Evolutionary conservation across 2,888 invertebrate species (phyloP).

Genomic region (Scotopteryx bipunctaria): DNA sequence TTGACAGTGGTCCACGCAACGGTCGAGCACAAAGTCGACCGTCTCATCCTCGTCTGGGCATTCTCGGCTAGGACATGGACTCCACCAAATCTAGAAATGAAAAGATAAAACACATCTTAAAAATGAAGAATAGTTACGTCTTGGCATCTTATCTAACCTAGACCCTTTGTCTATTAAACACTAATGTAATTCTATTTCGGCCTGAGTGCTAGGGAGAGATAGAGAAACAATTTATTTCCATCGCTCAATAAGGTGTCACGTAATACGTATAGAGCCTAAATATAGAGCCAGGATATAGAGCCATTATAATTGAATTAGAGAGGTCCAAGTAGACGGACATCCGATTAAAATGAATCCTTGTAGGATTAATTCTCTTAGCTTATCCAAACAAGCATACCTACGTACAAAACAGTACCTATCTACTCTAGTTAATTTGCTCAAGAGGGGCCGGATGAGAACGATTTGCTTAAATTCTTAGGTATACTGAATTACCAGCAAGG

Average conservation of each 20-base stretch:
- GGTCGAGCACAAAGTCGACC: conserved; percentile 87
- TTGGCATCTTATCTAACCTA: conserved; percentile 3
- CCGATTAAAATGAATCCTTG: conserved; percentile 65
- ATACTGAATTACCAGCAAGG: conserved; percentile 63
- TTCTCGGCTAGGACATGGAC: conserved; percentile 90
- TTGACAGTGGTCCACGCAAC: conserved; percentile 89
- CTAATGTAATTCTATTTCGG: conserved; percentile 16
- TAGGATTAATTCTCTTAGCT: conserved; percentile 75
- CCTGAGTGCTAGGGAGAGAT: conserved; percentile 31
- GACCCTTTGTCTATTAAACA: conserved; percentile 22
- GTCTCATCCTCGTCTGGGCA: conserved; percentile 90
- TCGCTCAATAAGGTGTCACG: conserved; percentile 33
- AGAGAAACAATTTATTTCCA: conserved; percentile 41
- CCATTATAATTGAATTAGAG: conserved; percentile 30
- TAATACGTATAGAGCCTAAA: no score
- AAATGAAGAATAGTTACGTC: background rate
- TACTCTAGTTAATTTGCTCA: conserved; percentile 70
- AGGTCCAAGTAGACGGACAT: conserved; percentile 44
- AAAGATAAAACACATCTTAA: background rate
- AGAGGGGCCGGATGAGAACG: conserved; percentile 76
- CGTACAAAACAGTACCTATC: conserved; percentile 62
- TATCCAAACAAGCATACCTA: conserved; percentile 66
- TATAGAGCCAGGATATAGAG: conserved; percentile 19
- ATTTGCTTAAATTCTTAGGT: conserved; percentile 82
- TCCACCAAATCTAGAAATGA: conserved; percentile 88